Evolutionary conservation across 2,888 invertebrate genomes (phyloP).

Genomic region (Chouioia cunea): DNA sequence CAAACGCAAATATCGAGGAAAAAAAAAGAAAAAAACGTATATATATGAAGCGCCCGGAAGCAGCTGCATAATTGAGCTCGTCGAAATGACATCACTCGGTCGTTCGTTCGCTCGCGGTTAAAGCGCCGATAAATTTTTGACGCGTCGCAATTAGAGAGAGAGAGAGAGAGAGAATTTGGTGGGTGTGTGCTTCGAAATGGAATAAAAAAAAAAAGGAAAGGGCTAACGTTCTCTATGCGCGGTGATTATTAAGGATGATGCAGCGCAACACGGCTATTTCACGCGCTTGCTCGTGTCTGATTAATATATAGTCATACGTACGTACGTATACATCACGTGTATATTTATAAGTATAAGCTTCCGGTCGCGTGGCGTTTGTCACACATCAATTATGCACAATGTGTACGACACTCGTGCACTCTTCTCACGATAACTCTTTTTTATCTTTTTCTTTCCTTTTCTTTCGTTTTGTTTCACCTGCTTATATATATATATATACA

Average conservation of each 20-base stretch:
- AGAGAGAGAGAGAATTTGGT: neutral
- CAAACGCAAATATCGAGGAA: neutral
- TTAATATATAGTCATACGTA: constrained; percentile 13
- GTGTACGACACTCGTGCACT: neutral
- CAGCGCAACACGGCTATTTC: constrained; percentile 31
- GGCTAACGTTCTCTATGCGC: too few species aligned
- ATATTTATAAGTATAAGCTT: too few species aligned
- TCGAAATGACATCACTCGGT: constrained; percentile 28
- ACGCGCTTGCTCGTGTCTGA: constrained; percentile 47
- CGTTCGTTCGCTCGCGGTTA: neutral
- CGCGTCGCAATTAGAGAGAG: constrained; percentile 34
- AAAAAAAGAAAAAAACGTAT: neutral
- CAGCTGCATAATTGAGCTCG: constrained; percentile 41
- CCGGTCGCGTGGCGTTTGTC: too few species aligned
- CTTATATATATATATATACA: too few species aligned
- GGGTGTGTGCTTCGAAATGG: too few species aligned
- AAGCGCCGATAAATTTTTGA: constrained; percentile 41
- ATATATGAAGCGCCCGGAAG: neutral
- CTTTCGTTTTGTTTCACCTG: constrained; percentile 34
- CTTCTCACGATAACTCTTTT: constrained; percentile 53
- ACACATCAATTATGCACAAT: neutral
- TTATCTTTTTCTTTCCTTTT: neutral
- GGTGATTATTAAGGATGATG: constrained; percentile 59
- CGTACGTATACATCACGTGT: too few species aligned
- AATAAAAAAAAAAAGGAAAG: neutral